These are phyloP conservation scores for Reinhardtius hippoglossoides DNA, from an alignment of 2,113 vertebrate species.

Conservation along the genomic window DNA sequence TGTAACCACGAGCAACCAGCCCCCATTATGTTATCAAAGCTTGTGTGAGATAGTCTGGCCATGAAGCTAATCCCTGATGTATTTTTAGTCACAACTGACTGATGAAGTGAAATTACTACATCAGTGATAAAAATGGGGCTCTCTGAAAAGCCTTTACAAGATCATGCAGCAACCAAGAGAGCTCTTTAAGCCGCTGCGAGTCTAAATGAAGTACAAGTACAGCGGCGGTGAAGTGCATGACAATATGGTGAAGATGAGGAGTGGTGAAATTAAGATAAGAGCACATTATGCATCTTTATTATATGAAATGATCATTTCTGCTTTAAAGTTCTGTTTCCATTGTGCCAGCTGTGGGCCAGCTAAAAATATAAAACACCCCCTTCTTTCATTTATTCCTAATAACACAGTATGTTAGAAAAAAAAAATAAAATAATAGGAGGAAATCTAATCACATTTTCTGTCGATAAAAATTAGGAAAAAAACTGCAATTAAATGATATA, in stretches of 20 bases:
- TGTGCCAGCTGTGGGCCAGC: slow-evolving; percentile 24
- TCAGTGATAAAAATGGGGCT: slow-evolving; percentile 78
- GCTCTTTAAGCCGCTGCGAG: slow-evolving; percentile 64
- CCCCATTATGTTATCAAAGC: slow-evolving; percentile 83
- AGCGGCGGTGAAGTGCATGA: slow-evolving; percentile 45
- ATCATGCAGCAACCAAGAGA: slow-evolving; percentile 69
- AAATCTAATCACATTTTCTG: slow-evolving; percentile 28
- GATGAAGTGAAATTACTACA: slow-evolving; percentile 84
- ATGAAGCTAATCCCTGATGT: slow-evolving; percentile 81
- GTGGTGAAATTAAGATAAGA: slow-evolving; percentile 62
- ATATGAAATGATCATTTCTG: slow-evolving; percentile 49
- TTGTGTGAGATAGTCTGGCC: slow-evolving; percentile 75
- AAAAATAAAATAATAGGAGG: slow-evolving; percentile 1
- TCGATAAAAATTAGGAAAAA: background rate
- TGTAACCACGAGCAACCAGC: slow-evolving; percentile 75
- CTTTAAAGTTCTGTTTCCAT: slow-evolving; percentile 44
- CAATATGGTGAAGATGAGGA: slow-evolving; percentile 60
- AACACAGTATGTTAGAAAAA: background rate
- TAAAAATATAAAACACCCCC: slow-evolving; percentile 42
- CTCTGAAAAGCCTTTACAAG: slow-evolving; percentile 77
- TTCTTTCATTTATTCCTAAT: slow-evolving; percentile 31
- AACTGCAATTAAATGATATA: slow-evolving; percentile 25
- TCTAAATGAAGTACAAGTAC: slow-evolving; percentile 67
- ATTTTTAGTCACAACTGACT: slow-evolving; percentile 85
- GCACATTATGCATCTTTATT: slow-evolving; percentile 52